Conservation (phyloP, 2,888 invertebrate genomes). For the Alcis repandata region DNA sequence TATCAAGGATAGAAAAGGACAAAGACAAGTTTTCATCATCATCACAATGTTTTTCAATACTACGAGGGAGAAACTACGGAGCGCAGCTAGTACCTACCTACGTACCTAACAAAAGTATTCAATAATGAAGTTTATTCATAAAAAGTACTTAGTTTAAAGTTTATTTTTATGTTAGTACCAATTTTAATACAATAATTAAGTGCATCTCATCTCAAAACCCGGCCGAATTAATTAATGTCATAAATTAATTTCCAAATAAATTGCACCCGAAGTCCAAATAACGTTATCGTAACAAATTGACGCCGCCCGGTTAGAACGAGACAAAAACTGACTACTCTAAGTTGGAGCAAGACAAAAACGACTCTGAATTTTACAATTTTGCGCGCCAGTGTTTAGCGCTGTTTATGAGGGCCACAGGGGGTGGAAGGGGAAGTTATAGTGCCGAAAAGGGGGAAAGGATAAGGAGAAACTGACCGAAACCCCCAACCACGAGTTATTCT, state of each 20-base stretch:
- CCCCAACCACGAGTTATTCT: conserved; percentile 47
- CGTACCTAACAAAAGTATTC: too few relatives aligned
- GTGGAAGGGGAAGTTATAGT: conserved; percentile 68
- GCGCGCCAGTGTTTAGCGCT: conserved; percentile 78
- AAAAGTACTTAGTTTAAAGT: too few relatives aligned
- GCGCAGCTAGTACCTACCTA: too few relatives aligned
- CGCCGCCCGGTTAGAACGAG: conserved; percentile 66
- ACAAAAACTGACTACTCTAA: conserved; percentile 67
- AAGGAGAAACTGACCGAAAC: conserved; percentile 77
- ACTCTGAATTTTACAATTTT: conserved; percentile 81
- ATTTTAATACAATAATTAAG: conserved; percentile 1
- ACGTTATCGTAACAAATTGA: conserved; percentile 84
- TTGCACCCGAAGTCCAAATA: conserved; percentile 57
- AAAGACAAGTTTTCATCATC: too few relatives aligned
- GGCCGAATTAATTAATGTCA: conserved; percentile 35
- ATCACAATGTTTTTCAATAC: too few relatives aligned
- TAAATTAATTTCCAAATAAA: conserved; percentile 71
- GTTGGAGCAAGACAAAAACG: conserved; percentile 74
- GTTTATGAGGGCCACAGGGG: conserved; percentile 71
- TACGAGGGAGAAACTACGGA: too few relatives aligned
- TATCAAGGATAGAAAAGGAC: too few relatives aligned
- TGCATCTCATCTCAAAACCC: conserved; percentile 37
- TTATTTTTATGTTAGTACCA: too few relatives aligned
- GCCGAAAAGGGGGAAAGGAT: conserved; percentile 75
- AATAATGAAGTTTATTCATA: too few relatives aligned